These are phyloP conservation scores for Lottia gigantea DNA, from an alignment of 2,888 invertebrate genomes.

Conservation along the genomic window DNA sequence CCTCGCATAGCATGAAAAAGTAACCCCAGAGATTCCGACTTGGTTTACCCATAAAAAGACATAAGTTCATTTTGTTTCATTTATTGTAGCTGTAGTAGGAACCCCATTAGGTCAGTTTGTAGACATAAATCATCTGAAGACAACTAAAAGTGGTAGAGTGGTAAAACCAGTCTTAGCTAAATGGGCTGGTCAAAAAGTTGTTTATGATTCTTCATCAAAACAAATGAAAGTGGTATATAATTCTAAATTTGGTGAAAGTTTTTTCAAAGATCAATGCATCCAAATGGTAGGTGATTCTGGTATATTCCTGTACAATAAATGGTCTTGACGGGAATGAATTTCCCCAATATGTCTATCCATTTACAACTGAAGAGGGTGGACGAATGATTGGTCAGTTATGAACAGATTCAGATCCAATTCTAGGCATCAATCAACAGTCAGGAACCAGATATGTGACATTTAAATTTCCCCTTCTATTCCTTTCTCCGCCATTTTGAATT, in stretches of 20 bases:
- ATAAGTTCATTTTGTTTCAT: background rate
- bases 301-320: background rate
- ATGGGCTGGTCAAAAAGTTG: conserved; percentile 48
- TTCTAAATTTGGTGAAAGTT: conserved; percentile 31
- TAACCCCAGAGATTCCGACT: too few relatives aligned
- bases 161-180: conserved; percentile 49
- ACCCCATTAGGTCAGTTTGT: conserved; percentile 37
- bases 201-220: conserved; percentile 29
- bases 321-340: too few relatives aligned
- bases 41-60: too few relatives aligned
- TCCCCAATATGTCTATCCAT: too few relatives aligned
- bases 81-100: conserved; percentile 31
- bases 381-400: too few relatives aligned
- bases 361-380: too few relatives aligned
- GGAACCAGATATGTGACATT: background rate
- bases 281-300: conserved; percentile 10
- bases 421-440: background rate
- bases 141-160: conserved; percentile 48
- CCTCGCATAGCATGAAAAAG: too few relatives aligned
- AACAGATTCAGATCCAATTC: background rate
- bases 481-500: too few relatives aligned
- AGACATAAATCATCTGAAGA: conserved; percentile 37
- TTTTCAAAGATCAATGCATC: conserved; percentile 10
- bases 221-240: conserved; percentile 26
- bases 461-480: too few relatives aligned